These are phyloP conservation scores for Drosophila emarginata DNA, from an alignment of 2,888 invertebrate species.

Conservation along the genomic window DNA sequence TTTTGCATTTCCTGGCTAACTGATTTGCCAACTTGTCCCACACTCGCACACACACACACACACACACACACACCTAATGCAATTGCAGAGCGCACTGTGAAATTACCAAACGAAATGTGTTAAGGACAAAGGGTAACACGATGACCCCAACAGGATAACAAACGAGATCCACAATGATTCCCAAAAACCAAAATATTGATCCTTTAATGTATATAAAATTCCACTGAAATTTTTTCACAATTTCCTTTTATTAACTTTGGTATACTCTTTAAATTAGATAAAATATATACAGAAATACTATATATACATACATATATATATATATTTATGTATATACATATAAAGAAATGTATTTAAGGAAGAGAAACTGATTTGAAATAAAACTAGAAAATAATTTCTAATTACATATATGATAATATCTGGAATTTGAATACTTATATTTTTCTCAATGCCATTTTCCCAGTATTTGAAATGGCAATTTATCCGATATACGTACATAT, in stretches of 20 bases:
- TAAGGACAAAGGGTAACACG: neutral
- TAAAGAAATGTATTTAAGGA: too few relatives aligned
- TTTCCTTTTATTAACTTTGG: neutral
- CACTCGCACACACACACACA: constrained; percentile 7
- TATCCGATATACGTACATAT: too few relatives aligned
- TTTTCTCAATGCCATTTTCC: too few relatives aligned
- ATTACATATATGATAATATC: too few relatives aligned
- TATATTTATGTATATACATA: too few relatives aligned
- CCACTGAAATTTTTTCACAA: neutral
- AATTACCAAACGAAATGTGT: neutral
- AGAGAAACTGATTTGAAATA: too few relatives aligned
- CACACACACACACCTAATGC: constrained; percentile 7
- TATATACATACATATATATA: too few relatives aligned
- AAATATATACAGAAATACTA: too few relatives aligned
- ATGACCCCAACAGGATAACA: constrained; percentile 9
- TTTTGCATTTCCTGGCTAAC: neutral
- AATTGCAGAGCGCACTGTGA: neutral
- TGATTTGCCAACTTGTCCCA: neutral
- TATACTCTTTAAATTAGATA: too few relatives aligned
- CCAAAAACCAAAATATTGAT: neutral
- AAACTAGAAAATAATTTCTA: too few relatives aligned
- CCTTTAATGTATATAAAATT: neutral
- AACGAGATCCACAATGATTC: neutral
- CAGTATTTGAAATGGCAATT: too few relatives aligned
- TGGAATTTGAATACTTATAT: too few relatives aligned